Conservation (phyloP, 37 sponge, comb jelly and placozoan genomes). For the Bolinopsis microptera region DNA sequence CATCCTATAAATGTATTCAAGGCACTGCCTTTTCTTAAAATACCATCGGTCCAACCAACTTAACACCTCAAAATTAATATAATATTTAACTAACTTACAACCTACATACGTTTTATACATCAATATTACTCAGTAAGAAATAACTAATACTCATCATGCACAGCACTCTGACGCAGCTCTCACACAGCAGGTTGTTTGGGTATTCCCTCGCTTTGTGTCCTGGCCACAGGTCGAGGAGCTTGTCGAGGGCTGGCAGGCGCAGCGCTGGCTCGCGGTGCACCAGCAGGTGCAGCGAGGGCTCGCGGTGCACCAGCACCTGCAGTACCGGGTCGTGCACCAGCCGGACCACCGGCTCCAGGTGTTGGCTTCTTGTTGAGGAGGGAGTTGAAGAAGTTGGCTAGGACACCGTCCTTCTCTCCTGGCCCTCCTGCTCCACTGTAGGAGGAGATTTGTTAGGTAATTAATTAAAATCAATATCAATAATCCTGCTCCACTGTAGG, state of each 20-base stretch:
- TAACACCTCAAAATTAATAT: too few relatives aligned
- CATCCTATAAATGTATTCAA: too few relatives aligned
- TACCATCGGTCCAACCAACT: too few relatives aligned
- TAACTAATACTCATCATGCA: too few relatives aligned
- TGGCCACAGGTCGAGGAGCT: neutral
- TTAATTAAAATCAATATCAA: too few relatives aligned
- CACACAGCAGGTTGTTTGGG: neutral
- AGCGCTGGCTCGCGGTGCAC: neutral
- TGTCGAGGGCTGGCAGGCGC: conserved; percentile 15
- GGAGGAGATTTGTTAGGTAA: neutral
- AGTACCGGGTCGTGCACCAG: neutral
- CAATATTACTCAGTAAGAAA: too few relatives aligned
- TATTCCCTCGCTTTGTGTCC: neutral
- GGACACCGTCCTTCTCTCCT: conserved; percentile 71
- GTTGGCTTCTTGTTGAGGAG: conserved; percentile 76
- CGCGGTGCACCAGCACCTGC: conserved; percentile 17
- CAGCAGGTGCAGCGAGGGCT: neutral
- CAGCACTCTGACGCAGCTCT: neutral
- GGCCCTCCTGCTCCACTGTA: conserved; percentile 31
- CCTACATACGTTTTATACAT: too few relatives aligned
- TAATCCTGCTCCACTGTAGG: too few relatives aligned
- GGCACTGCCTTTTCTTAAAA: too few relatives aligned
- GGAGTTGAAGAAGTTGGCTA: conserved; percentile 89
- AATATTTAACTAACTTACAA: too few relatives aligned
- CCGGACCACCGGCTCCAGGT: neutral